phyloP scores from a whole-genome alignment of 1,140 invertebrate species.

The Spodoptera frugiperda region DNA sequence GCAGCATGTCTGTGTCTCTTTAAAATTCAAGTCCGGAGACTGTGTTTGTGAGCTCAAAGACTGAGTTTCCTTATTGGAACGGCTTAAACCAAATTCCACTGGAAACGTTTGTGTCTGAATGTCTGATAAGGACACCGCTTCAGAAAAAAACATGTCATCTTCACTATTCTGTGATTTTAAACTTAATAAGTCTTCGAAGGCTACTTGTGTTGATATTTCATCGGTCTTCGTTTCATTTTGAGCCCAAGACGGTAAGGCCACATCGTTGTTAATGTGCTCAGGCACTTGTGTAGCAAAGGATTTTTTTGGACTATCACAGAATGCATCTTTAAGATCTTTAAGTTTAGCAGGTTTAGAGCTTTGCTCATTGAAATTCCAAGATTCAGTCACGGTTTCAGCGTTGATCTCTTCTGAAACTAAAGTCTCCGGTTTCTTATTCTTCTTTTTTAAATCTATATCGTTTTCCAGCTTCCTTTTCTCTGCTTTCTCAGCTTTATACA shows the following conservation, averaged over 20 bases:
- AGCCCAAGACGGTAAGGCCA: slow-evolving; percentile 61
- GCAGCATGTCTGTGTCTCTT: slow-evolving; percentile 77
- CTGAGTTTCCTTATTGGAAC: slow-evolving; percentile 70
- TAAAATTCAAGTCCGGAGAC: slow-evolving; percentile 73
- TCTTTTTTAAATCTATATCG: neutral
- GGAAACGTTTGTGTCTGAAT: slow-evolving; percentile 80
- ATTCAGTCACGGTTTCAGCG: neutral
- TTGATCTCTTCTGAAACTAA: neutral
- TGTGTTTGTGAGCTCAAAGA: slow-evolving; percentile 66
- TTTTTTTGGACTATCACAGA: slow-evolving; percentile 69
- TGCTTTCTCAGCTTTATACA: slow-evolving; percentile 70
- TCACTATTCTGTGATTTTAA: slow-evolving; percentile 73
- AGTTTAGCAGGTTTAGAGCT: slow-evolving; percentile 49
- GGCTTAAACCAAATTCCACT: slow-evolving; percentile 70
- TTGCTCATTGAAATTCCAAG: slow-evolving; percentile 5
- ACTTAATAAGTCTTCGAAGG: slow-evolving; percentile 71
- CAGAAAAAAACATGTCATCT: slow-evolving; percentile 75
- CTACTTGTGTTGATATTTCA: slow-evolving; percentile 78
- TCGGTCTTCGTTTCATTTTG: slow-evolving; percentile 65
- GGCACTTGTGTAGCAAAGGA: slow-evolving; percentile 71
- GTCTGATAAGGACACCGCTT: slow-evolving; percentile 73
- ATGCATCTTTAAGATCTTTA: slow-evolving; percentile 51
- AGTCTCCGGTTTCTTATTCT: neutral
- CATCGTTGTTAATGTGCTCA: slow-evolving; percentile 72
- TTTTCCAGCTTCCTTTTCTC: slow-evolving; percentile 55